These are phyloP conservation scores for Popillia japonica DNA, from an alignment of 1,140 invertebrate genomes.

Conservation along the genomic window DNA sequence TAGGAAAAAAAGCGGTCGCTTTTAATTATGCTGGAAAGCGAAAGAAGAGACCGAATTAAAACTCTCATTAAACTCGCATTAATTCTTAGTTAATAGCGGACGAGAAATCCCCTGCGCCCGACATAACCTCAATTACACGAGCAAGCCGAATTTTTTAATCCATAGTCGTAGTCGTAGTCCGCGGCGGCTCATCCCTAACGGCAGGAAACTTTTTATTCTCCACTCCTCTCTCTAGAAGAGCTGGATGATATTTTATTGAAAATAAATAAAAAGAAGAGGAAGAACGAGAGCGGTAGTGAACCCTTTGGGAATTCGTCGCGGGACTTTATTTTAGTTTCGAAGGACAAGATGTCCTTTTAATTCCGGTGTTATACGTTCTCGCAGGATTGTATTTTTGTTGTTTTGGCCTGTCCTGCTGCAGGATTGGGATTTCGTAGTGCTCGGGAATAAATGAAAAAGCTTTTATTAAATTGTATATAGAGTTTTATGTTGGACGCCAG, in stretches of 20 bases:
- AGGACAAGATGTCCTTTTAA: background rate
- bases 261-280: background rate
- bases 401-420: background rate
- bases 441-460: background rate
- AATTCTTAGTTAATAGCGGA: constrained; percentile 23
- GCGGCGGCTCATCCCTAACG: background rate
- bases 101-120: background rate
- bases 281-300: background rate
- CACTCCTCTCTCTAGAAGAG: background rate
- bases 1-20: no score
- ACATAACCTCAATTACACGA: constrained; percentile 1
- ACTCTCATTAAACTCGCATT: constrained; percentile 33
- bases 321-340: background rate
- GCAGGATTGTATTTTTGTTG: background rate
- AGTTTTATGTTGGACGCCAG: no score
- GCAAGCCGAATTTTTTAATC: constrained; percentile 19
- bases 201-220: background rate
- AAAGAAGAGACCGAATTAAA: background rate
- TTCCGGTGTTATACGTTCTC: background rate
- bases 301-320: background rate
- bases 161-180: background rate
- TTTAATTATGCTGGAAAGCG: background rate
- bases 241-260: background rate
- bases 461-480: no score
- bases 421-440: background rate